These are phyloP conservation scores for Listrodromus nycthemerus DNA, from an alignment of 2,888 invertebrate genomes.

Conservation along the genomic window DNA sequence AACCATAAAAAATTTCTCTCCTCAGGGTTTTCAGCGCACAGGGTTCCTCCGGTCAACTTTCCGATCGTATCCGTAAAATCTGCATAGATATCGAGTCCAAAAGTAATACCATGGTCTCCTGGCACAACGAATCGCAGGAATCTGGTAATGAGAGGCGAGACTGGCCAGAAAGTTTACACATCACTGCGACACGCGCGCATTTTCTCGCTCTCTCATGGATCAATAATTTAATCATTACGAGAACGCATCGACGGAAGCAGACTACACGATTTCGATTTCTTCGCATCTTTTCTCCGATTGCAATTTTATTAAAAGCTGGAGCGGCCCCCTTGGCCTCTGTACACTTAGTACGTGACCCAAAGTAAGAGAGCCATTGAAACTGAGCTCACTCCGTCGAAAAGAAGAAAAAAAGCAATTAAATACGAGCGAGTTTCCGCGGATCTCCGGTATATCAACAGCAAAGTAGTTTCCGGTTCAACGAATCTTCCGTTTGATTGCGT, in stretches of 20 bases:
- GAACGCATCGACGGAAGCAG: conserved; percentile 61
- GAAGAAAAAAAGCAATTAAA: conserved; percentile 28
- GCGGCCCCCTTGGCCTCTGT: neutral
- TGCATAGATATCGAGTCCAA: neutral
- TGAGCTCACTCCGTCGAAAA: neutral
- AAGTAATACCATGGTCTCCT: neutral
- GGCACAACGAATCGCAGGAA: neutral
- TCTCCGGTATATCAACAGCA: neutral
- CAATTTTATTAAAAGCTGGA: conserved; percentile 29
- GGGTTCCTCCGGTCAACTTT: neutral
- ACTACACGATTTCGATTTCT: neutral
- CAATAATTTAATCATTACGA: conserved; percentile 70
- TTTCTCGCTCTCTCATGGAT: conserved; percentile 65
- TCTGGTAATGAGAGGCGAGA: neutral
- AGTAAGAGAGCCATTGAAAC: neutral
- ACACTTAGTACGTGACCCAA: conserved; percentile 16
- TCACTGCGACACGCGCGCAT: conserved; percentile 51
- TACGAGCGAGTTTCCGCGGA: conserved; percentile 11
- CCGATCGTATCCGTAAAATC: neutral
- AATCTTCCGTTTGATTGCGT: conserved; percentile 25
- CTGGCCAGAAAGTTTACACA: conserved; percentile 10
- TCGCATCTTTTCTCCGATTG: neutral
- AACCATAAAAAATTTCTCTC: neutral
- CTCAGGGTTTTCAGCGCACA: neutral
- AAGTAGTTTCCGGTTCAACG: conserved; percentile 18